These are phyloP conservation scores for Halcyon badia DNA, from an alignment of 2,797 vertebrate species.

Conservation along the genomic window DNA sequence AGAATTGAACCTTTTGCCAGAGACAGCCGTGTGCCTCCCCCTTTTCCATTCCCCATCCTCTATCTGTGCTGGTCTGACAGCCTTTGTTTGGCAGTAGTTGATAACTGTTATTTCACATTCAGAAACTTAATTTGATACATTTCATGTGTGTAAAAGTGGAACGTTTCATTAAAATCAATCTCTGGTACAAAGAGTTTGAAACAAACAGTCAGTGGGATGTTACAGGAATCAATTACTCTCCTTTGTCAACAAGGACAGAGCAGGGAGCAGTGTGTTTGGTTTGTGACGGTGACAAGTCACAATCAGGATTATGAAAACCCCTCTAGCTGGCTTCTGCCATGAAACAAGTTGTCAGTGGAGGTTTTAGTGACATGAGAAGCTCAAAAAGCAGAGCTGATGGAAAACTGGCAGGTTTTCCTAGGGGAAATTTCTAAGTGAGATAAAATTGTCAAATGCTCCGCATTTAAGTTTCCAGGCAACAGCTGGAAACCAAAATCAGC, in stretches of 20 bases:
- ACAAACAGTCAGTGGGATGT: neutral
- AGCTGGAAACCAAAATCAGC: neutral
- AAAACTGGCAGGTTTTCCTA: conserved; percentile 15
- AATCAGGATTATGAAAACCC: neutral
- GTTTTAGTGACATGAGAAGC: neutral
- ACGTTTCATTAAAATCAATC: neutral
- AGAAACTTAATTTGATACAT: neutral
- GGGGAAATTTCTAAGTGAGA: conserved; percentile 27
- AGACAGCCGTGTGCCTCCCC: rapidly evolving
- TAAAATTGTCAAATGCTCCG: conserved; percentile 1
- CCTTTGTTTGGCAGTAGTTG: neutral
- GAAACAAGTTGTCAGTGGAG: neutral
- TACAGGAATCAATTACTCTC: neutral
- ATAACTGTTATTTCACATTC: neutral
- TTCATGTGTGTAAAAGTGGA: neutral
- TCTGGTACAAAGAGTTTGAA: neutral
- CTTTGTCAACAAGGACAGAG: neutral
- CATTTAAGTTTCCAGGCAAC: conserved; percentile 24
- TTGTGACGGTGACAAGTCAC: neutral
- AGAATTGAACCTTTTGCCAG: neutral
- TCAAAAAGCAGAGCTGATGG: neutral
- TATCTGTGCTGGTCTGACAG: neutral
- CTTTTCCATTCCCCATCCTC: neutral
- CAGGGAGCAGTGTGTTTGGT: neutral
- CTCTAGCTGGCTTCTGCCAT: neutral